Evolutionary conservation across 2,797 vertebrate genomes (phyloP), one percentile per base, ranked within the genome.

Genomic region (Orientallactaga sibirica): DNA sequence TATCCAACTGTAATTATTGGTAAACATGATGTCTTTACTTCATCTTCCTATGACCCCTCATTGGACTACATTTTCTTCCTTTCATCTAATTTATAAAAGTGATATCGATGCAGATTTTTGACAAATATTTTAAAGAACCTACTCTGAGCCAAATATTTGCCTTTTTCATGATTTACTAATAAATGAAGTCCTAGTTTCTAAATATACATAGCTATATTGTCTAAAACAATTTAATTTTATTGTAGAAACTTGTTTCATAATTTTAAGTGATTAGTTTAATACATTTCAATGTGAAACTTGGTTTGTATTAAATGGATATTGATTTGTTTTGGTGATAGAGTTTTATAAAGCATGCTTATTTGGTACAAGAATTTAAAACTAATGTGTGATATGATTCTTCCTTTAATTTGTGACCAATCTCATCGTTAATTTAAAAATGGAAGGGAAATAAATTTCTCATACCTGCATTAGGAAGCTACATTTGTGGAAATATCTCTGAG

Each of bases 381-480:
- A 83, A 73, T 18, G 29, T 43, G 78, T 62, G 12, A 9, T 55
- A 8, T 43, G 29, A 73, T 77, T 87, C 24, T 75, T 3, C 48
- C 9, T 43, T 92, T 78, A 88, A 80, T 86, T 84, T 92, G 55
- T 79, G 27, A 93, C 29, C 70, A 48, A 3, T 20, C 15, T 92
- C 83, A 92, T 20, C 75, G 37, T 71, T 92, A 64, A 82, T 82
- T 27, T 76, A 74, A 70, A 82, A 92, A 77, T 3, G 5, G 15
- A 79, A 86, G 27, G 6, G 12, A 85, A 87, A 71, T 86, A 82
- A 88, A 75, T 95, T 79, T 27, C 11, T 79, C 12, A 43, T 61
- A 76, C 37, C 33, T 79, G 19, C 29, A 82, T 86, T 75, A 94
- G 10, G 25, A 92, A 90, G 43, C 5, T 86, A 3, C 67, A 66